Conservation (phyloP, 1,140 invertebrate species). For the Thalassaphorura encarpata region DNA sequence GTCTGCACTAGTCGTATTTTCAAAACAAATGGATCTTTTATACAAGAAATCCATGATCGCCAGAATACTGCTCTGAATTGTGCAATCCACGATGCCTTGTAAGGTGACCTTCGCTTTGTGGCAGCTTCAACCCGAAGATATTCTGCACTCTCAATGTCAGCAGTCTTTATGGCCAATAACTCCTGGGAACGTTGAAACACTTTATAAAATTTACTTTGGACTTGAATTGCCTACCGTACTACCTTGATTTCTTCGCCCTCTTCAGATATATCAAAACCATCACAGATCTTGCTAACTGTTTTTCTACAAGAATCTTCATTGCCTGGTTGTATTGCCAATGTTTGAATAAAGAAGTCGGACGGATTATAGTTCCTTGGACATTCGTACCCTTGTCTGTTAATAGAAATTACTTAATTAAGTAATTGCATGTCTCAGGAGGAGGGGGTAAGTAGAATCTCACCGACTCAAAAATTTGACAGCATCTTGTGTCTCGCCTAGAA, state of each 20-base stretch:
- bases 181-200: conserved; percentile 16
- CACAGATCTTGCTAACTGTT: conserved; percentile 35
- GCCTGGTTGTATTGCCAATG: conserved; percentile 44
- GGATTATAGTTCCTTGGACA: conserved; percentile 12
- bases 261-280: conserved; percentile 29
- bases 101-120: conserved; percentile 43
- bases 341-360: conserved; percentile 32
- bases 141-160: background rate
- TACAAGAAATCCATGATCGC: conserved; percentile 77
- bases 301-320: conserved; percentile 37
- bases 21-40: conserved; percentile 79
- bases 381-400: conserved; percentile 3
- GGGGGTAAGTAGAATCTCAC: conserved; percentile 55
- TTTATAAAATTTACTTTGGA: background rate
- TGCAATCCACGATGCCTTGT: conserved; percentile 73
- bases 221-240: background rate
- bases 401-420: background rate
- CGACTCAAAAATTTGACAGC: conserved; percentile 75
- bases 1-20: conserved; percentile 80
- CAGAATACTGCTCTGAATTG: conserved; percentile 82
- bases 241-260: background rate
- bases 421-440: background rate
- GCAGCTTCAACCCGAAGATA: conserved; percentile 5
- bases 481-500: conserved; percentile 66
- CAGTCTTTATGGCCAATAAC: conserved; percentile 24